phyloP scores from a whole-genome alignment of 2,113 vertebrate genomes.

The Stigmatopora nigra region DNA sequence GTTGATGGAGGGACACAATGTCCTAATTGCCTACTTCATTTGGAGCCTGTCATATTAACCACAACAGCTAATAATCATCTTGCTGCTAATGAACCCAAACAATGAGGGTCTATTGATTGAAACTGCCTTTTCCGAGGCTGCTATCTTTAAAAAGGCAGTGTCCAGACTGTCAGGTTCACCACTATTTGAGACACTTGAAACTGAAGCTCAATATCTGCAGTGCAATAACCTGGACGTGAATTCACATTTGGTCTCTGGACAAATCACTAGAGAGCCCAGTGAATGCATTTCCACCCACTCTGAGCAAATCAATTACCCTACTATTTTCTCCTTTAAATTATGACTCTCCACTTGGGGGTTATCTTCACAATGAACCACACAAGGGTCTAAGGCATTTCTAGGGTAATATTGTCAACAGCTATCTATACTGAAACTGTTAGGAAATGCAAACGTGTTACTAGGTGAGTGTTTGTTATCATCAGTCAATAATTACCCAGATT shows the following conservation, averaged over 20 bases:
- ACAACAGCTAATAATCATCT: slow-evolving; percentile 13
- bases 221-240: slow-evolving; percentile 16
- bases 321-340: slow-evolving; percentile 18
- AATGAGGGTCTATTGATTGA: slow-evolving; percentile 6
- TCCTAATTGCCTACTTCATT: slow-evolving; percentile 10
- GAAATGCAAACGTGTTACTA: slow-evolving; percentile 26
- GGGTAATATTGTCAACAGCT: not conserved
- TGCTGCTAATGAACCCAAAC: slow-evolving; percentile 20
- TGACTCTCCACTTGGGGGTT: slow-evolving; percentile 7
- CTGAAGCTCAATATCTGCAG: slow-evolving; percentile 30
- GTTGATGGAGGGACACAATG: slow-evolving; percentile 35
- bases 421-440: slow-evolving; percentile 27
- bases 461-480: slow-evolving; percentile 28
- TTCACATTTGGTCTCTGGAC: slow-evolving; percentile 17
- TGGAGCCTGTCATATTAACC: not conserved
- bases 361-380: slow-evolving; percentile 16
- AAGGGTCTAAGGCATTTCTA: not conserved
- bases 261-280: slow-evolving; percentile 3
- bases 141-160: slow-evolving; percentile 4
- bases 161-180: slow-evolving; percentile 22
- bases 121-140: slow-evolving; percentile 17
- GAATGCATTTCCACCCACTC: slow-evolving; percentile 2
- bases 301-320: not conserved
- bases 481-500: slow-evolving; percentile 54
- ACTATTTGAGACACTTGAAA: slow-evolving; percentile 46